Evolutionary conservation across 2,113 vertebrate species (phyloP).

Genomic region (Meleagris gallopavo): DNA sequence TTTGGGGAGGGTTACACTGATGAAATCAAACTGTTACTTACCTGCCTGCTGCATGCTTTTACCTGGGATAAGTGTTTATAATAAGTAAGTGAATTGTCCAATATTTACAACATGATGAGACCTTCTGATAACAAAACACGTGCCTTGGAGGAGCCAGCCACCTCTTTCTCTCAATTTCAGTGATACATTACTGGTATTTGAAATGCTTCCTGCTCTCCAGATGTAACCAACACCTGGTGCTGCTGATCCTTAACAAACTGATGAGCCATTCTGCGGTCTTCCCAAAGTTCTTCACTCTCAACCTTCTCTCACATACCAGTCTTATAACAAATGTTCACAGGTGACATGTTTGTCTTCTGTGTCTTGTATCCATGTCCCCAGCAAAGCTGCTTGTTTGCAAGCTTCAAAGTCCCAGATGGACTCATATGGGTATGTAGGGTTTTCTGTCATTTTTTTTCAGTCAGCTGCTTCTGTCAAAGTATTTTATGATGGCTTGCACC

Average conservation of each 20-base stretch:
- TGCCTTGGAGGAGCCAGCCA: background rate
- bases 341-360: background rate
- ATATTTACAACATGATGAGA: background rate
- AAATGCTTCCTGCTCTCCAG: background rate
- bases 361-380: background rate
- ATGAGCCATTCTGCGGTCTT: background rate
- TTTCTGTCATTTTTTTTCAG: background rate
- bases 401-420: background rate
- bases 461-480: background rate
- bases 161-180: background rate
- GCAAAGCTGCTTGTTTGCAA: background rate
- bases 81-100: background rate
- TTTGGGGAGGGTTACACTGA: background rate
- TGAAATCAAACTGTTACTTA: background rate
- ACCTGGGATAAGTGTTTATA: background rate
- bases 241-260: background rate
- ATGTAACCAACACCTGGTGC: background rate
- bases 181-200: background rate
- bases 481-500: background rate
- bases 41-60: background rate
- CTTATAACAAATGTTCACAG: background rate
- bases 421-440: background rate
- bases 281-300: background rate
- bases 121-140: background rate
- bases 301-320: background rate